phyloP scores from a whole-genome alignment of 2,113 vertebrate genomes.

The Tursiops truncatus region DNA sequence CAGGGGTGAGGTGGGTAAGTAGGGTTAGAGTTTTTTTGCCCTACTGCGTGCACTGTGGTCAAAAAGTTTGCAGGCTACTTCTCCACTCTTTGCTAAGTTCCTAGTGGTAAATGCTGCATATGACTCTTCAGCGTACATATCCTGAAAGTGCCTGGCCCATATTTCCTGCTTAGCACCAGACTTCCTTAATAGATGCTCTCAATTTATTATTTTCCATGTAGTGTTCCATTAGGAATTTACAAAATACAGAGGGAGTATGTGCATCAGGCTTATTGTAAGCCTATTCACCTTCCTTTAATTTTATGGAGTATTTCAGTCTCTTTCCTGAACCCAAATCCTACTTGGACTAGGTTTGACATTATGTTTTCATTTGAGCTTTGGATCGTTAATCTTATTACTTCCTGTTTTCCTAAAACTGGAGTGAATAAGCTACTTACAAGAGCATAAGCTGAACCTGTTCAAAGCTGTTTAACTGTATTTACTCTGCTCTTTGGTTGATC shows the following conservation, averaged over 20 bases:
- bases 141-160: neutral
- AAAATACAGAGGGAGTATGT: neutral
- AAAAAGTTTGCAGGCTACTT: neutral
- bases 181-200: neutral
- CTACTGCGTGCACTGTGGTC: neutral
- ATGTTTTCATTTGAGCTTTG: slow-evolving; percentile 81
- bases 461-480: slow-evolving; percentile 81
- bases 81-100: neutral
- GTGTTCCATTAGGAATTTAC: neutral
- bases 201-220: slow-evolving; percentile 22
- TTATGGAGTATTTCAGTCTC: slow-evolving; percentile 63
- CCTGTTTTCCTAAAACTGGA: slow-evolving; percentile 83
- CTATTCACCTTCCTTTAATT: slow-evolving; percentile 65
- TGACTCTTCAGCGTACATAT: neutral
- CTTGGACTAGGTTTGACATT: slow-evolving; percentile 74
- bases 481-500: slow-evolving; percentile 75
- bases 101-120: neutral
- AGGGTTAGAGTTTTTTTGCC: neutral
- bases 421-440: slow-evolving; percentile 85
- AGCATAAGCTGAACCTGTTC: slow-evolving; percentile 79
- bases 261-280: neutral
- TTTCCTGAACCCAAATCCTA: slow-evolving; percentile 67
- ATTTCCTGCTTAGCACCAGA: neutral
- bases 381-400: slow-evolving; percentile 86
- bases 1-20: neutral